These are phyloP conservation scores for Ctenoplectra terminalis DNA, from an alignment of 1,140 invertebrate species.

Conservation along the genomic window DNA sequence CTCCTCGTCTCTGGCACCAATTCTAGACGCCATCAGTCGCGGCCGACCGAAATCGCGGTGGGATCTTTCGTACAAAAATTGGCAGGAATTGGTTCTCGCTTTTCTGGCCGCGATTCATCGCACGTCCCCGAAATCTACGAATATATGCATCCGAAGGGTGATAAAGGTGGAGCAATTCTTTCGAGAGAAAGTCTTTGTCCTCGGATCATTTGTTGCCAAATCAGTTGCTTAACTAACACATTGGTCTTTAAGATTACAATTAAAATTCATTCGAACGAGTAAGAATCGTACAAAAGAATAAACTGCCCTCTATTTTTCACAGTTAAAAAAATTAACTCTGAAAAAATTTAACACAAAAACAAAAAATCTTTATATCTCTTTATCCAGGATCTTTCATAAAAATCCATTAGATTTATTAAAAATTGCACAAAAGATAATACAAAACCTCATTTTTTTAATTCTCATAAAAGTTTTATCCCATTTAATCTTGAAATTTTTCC, in stretches of 20 bases:
- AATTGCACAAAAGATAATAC: no score
- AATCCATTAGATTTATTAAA: not conserved
- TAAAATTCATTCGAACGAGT: no score
- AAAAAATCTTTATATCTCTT: not conserved
- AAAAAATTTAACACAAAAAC: no score
- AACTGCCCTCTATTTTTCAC: no score
- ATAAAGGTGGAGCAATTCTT: not conserved
- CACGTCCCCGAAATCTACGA: not conserved
- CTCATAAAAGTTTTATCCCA: no score
- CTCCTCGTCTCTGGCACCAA: constrained; percentile 15
- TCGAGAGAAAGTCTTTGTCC: not conserved
- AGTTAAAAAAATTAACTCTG: no score
- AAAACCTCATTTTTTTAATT: no score
- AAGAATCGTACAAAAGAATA: no score
- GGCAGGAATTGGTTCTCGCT: constrained; percentile 37
- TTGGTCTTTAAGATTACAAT: no score
- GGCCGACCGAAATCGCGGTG: constrained; percentile 19
- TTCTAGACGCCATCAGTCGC: constrained; percentile 10
- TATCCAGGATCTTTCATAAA: not conserved
- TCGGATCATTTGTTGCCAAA: no score
- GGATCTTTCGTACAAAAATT: constrained; percentile 50
- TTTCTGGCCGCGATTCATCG: constrained; percentile 7
- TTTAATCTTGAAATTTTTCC: no score
- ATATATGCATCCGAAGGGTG: not conserved
- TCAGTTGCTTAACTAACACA: not conserved